Evolutionary conservation across 1,140 invertebrate species (phyloP), one percentile per base, ranked within the genome.

Genomic region (Lepidurus couesii): DNA sequence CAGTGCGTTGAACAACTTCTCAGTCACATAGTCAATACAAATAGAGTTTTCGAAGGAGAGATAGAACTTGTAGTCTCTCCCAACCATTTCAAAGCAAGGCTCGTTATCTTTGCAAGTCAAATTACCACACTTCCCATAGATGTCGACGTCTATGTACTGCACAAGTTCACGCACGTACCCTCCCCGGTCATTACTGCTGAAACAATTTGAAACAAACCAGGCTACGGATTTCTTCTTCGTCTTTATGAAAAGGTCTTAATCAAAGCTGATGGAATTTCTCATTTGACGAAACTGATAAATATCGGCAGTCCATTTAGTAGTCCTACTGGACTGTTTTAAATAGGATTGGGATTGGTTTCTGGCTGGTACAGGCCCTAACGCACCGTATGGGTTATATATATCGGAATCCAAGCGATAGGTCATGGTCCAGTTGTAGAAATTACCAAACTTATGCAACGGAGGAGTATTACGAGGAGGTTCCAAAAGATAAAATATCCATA

Each of bases 181-280:
- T 80, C 86, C 82, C 45, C 88, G 81, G 4, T 84, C 81, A 65
- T 85, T 85, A 1, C 75, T 77, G 0, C 85, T 84, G 10, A 81
- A 78, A 81, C 88, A 89, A 81, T 89, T 88, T 73, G 84, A 86
- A 0, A 88, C 87, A 73, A 88, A 82, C 87, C 87, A 88, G 11
- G 84, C 84, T 7, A 84, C 83, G 16, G 80, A 16, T 44, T 80
- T 80, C 9, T 26, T 75, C 75, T 76, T 75, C 1, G 8, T 73
- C 45, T 45, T 79, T 78, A 42, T 45, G 13, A 21, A 77, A 43
- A 42, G 42, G 7, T 65, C 53, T 7, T 65, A 65, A 65, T 65
- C 53, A 65, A 65, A 65, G 7, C 13, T 16, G 21, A 5, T 1
- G 3, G 53, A 65, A 7, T 65, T 7, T 16, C 21, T 65, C 53